phyloP scores from a whole-genome alignment of 2,888 invertebrate genomes.

The Drosophila diplacantha region DNA sequence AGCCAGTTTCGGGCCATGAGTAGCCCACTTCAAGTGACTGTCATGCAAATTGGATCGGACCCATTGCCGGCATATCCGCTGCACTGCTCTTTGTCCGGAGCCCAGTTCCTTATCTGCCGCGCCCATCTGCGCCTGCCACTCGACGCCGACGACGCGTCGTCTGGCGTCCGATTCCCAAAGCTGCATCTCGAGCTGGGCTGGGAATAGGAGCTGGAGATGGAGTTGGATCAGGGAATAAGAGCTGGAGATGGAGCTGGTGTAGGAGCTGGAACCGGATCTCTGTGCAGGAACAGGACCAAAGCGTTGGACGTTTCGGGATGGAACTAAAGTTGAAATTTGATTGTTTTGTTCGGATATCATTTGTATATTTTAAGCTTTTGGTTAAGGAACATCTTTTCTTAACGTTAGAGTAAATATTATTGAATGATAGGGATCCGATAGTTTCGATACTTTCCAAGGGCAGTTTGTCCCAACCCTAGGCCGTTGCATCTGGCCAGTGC shows the following conservation, averaged over 20 bases:
- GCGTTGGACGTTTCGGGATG: not conserved
- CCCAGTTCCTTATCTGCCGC: conserved; percentile 47
- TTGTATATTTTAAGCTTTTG: not conserved
- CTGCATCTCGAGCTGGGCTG: conserved; percentile 6
- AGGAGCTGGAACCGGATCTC: not conserved
- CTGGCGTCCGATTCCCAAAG: conserved; percentile 21
- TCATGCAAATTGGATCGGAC: conserved; percentile 48
- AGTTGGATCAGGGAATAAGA: not conserved
- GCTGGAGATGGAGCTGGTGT: not conserved
- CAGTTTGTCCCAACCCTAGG: not conserved
- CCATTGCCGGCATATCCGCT: conserved; percentile 19
- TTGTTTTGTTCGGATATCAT: not conserved
- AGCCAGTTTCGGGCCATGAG: conserved; percentile 7
- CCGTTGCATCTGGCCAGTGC: conserved; percentile 47
- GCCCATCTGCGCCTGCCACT: conserved; percentile 57
- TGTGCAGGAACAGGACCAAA: not conserved
- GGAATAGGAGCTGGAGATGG: conserved; percentile 11
- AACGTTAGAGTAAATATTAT: too few relatives aligned
- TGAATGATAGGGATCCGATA: not conserved
- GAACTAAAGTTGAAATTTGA: conserved; percentile 3
- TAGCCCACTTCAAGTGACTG: conserved; percentile 30
- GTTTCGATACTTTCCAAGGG: conserved; percentile 1
- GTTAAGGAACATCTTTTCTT: not conserved
- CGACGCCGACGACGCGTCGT: conserved; percentile 28
- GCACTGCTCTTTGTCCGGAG: conserved; percentile 17